Evolutionary conservation across 2,113 vertebrate species (phyloP).

Genomic region (Lasiurus borealis): DNA sequence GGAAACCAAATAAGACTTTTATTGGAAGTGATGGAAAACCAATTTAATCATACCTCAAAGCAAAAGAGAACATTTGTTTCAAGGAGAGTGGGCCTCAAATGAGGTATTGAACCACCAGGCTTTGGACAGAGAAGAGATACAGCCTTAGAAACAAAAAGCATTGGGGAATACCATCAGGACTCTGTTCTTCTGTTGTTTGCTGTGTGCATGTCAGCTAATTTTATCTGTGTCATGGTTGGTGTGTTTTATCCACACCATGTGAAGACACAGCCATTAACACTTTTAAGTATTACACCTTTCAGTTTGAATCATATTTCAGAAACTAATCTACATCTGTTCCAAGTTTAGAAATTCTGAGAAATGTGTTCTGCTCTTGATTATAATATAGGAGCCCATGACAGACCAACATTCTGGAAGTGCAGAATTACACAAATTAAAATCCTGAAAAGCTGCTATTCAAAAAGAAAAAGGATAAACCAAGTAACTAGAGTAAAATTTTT

Average conservation of each 20-base stretch:
- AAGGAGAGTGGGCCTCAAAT: not conserved
- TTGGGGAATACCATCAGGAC: not conserved
- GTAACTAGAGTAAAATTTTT: not conserved
- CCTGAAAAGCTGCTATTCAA: not conserved
- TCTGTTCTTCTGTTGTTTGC: not conserved
- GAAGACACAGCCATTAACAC: not conserved
- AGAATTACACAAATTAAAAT: not conserved
- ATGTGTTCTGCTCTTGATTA: conserved; percentile 3
- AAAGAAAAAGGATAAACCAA: not conserved
- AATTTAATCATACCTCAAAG: not conserved
- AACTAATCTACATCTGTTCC: conserved; percentile 35
- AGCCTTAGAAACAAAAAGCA: not conserved
- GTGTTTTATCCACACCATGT: not conserved
- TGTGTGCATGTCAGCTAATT: not conserved
- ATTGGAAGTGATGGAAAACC: not conserved
- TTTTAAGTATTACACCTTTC: not conserved
- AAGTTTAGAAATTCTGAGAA: conserved; percentile 44
- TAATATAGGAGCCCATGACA: not conserved
- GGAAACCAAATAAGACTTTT: not conserved
- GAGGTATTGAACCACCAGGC: not conserved
- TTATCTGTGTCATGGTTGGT: not conserved
- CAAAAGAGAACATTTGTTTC: not conserved
- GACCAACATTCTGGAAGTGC: not conserved
- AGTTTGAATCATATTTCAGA: not conserved
- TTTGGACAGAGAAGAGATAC: not conserved